A percentile compares a stretch with the other conserved stretches of the same genome.
These are phyloP conservation scores for Theristus sp. DNA, from an alignment of 2,888 invertebrate genomes.

Conservation along the genomic window DNA sequence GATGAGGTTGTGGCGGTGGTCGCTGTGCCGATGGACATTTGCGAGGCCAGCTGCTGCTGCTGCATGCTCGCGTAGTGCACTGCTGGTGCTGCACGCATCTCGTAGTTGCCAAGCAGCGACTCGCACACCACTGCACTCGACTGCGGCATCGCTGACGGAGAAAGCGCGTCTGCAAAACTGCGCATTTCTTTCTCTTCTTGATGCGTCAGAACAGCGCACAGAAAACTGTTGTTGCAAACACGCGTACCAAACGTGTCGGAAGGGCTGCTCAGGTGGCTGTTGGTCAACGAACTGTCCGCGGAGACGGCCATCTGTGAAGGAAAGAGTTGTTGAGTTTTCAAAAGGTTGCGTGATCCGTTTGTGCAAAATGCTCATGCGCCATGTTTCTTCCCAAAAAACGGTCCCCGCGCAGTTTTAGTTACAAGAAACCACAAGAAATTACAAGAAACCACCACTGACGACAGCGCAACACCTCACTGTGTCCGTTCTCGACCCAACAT, in stretches of 20 bases:
- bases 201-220: not conserved
- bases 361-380: too few species aligned
- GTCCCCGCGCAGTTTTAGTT: too few species aligned
- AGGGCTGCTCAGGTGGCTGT: not conserved
- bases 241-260: conserved; percentile 1
- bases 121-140: not conserved
- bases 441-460: too few species aligned
- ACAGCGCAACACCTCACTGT: too few species aligned
- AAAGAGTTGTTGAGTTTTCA: too few species aligned
- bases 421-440: too few species aligned
- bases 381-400: too few species aligned
- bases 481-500: too few species aligned
- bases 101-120: not conserved
- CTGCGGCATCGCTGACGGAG: not conserved
- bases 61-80: too few species aligned
- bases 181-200: not conserved
- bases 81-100: not conserved
- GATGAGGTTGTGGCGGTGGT: not conserved
- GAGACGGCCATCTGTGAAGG: not conserved
- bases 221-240: not conserved
- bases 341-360: too few species aligned
- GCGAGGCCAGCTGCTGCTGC: too few species aligned
- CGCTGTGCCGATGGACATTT: not conserved
- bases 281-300: not conserved
- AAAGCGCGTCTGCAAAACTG: not conserved